Conservation (phyloP, 2,888 invertebrate species). For the Amitus sp. region DNA sequence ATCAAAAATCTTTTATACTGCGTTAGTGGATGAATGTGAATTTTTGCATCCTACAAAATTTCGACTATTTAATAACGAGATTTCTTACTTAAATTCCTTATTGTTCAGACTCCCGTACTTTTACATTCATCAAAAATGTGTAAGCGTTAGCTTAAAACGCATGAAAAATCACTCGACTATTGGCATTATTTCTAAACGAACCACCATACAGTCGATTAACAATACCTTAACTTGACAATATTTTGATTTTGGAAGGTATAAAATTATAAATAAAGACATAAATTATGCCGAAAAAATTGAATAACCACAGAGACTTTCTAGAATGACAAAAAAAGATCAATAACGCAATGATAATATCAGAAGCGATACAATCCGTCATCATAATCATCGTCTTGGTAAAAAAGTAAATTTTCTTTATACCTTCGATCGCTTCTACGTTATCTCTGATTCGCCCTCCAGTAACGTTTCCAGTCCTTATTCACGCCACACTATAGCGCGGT, state of each 20-base stretch:
- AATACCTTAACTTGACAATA: neutral
- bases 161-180: no score
- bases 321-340: slow-evolving; percentile 38
- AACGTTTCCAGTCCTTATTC: no score
- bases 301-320: slow-evolving; percentile 48
- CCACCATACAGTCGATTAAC: neutral
- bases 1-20: no score
- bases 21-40: no score
- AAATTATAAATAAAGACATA: neutral
- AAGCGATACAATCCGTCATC: no score
- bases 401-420: slow-evolving; percentile 60
- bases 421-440: slow-evolving; percentile 29
- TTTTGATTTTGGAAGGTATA: slow-evolving; percentile 3
- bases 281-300: slow-evolving; percentile 13
- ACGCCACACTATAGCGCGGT: no score
- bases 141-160: slow-evolving; percentile 39
- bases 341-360: slow-evolving; percentile 38
- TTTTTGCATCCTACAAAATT: no score
- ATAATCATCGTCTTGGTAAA: slow-evolving; percentile 57
- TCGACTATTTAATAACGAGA: no score
- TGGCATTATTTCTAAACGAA: neutral
- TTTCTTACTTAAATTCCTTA: no score
- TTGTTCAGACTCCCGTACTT: no score
- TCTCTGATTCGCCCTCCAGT: no score
- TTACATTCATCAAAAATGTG: no score